Evolutionary conservation across 2,888 invertebrate species (phyloP).

Genomic region (Andrena dorsata): DNA sequence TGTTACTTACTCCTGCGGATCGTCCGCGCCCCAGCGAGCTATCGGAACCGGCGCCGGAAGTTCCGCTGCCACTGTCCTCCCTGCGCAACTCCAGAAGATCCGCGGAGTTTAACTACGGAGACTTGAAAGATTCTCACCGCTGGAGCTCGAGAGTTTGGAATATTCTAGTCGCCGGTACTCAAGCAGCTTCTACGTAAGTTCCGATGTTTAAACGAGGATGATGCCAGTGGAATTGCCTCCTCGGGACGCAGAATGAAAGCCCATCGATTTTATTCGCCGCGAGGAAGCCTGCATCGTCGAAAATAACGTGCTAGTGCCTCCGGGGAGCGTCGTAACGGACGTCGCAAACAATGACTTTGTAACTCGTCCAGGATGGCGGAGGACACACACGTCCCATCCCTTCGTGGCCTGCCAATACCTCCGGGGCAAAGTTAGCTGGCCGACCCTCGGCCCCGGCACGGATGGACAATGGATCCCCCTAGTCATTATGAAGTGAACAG

Average conservation of each 20-base stretch:
- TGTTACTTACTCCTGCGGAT: background rate
- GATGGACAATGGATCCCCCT: conserved; percentile 72
- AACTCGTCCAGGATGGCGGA: conserved; percentile 67
- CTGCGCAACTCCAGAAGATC: background rate
- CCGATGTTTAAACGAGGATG: background rate
- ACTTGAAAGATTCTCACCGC: background rate
- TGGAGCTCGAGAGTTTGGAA: no score
- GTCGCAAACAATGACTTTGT: conserved; percentile 74
- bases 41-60: background rate
- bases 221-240: conserved; percentile 15
- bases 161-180: no score
- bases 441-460: conserved; percentile 58
- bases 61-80: background rate
- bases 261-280: conserved; percentile 23
- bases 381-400: conserved; percentile 54
- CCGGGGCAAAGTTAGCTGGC: conserved; percentile 67
- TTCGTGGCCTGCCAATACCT: conserved; percentile 64
- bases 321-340: conserved; percentile 56
- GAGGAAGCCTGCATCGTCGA: conserved; percentile 21
- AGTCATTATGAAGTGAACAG: conserved; percentile 80
- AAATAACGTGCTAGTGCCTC: conserved; percentile 70
- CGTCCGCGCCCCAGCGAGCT: background rate
- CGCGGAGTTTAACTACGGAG: background rate
- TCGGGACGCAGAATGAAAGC: background rate
- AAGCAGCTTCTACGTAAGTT: no score